Percentiles rank a stretch among this genome's conserved stretches.
Conservation (phyloP, 2,113 vertebrate species). For the Oreotragus oreotragus region DNA sequence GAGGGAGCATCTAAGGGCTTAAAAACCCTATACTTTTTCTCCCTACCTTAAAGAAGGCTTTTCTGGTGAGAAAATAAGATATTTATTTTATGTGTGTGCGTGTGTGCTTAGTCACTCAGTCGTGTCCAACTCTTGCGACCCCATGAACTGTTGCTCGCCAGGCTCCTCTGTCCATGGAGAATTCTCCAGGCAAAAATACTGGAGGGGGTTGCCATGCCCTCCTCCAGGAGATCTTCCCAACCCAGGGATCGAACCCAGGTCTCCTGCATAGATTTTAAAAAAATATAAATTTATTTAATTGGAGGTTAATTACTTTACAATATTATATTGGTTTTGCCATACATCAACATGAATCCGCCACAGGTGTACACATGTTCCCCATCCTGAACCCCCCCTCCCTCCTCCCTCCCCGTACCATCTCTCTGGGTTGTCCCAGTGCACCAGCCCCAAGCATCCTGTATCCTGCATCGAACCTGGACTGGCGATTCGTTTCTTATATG, state of each 20-base stretch:
- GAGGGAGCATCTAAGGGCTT: not conserved
- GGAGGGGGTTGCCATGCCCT: not conserved
- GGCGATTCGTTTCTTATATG: too few relatives aligned
- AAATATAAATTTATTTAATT: too few relatives aligned
- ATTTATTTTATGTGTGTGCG: not conserved
- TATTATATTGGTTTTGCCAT: too few relatives aligned
- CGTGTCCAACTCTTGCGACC: not conserved
- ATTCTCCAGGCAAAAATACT: not conserved
- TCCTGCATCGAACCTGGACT: too few relatives aligned
- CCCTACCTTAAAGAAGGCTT: not conserved
- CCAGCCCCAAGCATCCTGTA: too few relatives aligned
- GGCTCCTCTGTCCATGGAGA: not conserved
- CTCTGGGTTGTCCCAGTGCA: too few relatives aligned
- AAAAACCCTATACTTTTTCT: not conserved
- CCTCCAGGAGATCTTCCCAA: not conserved
- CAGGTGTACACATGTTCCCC: too few relatives aligned
- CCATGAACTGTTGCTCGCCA: not conserved
- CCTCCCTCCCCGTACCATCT: too few relatives aligned
- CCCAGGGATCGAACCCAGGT: not conserved
- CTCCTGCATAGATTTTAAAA: not conserved
- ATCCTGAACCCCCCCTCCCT: too few relatives aligned
- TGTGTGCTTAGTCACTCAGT: not conserved
- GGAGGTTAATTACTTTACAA: too few relatives aligned
- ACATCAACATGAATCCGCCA: too few relatives aligned
- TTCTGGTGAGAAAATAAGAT: not conserved